A percentile compares a stretch with the other conserved stretches of the same genome.
Conservation (phyloP, 1,140 invertebrate genomes). For the Leptopilina boulardi region DNA sequence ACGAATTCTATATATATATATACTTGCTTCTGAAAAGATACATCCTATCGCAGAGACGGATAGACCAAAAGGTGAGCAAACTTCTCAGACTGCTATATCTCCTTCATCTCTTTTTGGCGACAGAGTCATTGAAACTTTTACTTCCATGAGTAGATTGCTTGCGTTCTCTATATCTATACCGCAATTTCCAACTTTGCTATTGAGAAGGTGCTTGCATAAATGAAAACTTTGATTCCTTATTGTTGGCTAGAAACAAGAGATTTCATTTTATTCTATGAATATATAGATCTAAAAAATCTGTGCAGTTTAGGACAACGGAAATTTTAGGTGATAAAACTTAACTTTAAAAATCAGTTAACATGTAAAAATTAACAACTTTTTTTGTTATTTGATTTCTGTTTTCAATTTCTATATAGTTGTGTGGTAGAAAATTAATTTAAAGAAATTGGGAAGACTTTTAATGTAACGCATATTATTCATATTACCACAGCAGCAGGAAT, state of each 20-base stretch:
- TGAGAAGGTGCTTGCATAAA: constrained; percentile 38
- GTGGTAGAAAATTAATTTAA: no score
- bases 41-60: constrained; percentile 33
- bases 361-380: no score
- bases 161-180: not conserved
- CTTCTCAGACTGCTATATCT: not conserved
- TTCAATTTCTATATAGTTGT: no score
- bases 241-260: not conserved
- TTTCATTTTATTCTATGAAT: not conserved
- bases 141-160: constrained; percentile 22
- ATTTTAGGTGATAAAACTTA: no score
- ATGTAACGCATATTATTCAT: no score
- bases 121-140: constrained; percentile 32
- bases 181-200: constrained; percentile 34
- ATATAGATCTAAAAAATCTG: no score
- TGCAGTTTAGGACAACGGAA: no score
- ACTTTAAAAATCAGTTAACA: no score
- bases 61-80: constrained; percentile 29
- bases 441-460: no score
- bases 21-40: constrained; percentile 41
- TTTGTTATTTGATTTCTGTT: no score
- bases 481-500: no score
- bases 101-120: constrained; percentile 38
- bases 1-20: constrained; percentile 37
- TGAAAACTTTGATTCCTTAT: constrained; percentile 22